These are phyloP conservation scores for Antidorcas marsupialis DNA, from an alignment of 2,113 vertebrate species.

Conservation along the genomic window DNA sequence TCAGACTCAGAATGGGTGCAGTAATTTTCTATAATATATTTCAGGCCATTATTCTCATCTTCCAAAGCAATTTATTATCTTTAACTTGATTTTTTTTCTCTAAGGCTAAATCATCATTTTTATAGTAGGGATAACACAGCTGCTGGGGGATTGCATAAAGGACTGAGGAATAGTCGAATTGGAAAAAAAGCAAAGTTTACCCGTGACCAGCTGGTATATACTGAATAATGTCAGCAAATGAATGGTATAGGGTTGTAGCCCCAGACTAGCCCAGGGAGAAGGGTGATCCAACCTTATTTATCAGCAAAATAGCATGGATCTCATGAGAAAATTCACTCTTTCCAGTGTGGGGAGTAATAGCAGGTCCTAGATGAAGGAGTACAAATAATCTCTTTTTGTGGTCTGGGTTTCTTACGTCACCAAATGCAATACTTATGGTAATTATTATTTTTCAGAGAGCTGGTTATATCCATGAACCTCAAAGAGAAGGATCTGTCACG, in stretches of 20 bases:
- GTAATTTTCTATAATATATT: not conserved
- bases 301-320: not conserved
- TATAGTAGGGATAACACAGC: not conserved
- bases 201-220: not conserved
- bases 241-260: not conserved
- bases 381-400: not conserved
- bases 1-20: not conserved
- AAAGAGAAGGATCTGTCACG: not conserved
- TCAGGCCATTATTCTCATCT: conserved; percentile 12
- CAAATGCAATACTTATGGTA: not conserved
- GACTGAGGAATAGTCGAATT: not conserved
- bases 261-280: not conserved
- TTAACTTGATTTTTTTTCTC: not conserved
- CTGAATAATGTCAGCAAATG: not conserved
- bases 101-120: conserved; percentile 13
- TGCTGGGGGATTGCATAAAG: not conserved
- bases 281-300: not conserved
- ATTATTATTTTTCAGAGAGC: not conserved
- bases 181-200: not conserved
- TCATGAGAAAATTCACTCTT: not conserved
- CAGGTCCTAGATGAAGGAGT: not conserved
- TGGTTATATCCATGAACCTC: not conserved
- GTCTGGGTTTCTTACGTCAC: not conserved
- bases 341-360: not conserved
- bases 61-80: not conserved